A percentile compares a stretch with the other conserved stretches of the same genome.
phyloP scores from a whole-genome alignment of 2,113 vertebrate genomes.

The Archilochus colubris region DNA sequence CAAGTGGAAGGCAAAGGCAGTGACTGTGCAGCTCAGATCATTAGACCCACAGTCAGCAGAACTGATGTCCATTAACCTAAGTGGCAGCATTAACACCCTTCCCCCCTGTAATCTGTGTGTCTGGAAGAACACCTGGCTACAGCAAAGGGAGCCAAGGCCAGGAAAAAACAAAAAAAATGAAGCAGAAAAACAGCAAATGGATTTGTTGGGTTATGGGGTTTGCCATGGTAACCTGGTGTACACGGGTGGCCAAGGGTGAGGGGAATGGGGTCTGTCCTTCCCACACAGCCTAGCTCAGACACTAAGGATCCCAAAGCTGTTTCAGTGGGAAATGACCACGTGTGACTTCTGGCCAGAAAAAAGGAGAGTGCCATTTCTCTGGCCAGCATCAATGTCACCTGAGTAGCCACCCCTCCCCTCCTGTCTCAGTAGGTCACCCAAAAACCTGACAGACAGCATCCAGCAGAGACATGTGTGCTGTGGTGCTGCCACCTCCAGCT shows the following conservation, averaged over 20 bases:
- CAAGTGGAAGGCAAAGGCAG: slow-evolving; percentile 35
- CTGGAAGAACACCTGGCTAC: slow-evolving; percentile 14
- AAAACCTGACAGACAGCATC: slow-evolving; percentile 11
- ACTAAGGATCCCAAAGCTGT: background rate
- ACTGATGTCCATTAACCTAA: slow-evolving; percentile 49
- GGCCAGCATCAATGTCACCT: background rate
- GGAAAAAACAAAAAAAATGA: background rate
- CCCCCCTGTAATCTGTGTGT: background rate
- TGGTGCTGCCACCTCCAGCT: background rate
- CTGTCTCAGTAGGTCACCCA: background rate
- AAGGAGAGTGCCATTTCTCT: background rate
- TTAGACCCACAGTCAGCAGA: slow-evolving; percentile 47
- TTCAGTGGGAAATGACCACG: background rate
- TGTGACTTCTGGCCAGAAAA: background rate
- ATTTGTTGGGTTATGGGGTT: background rate
- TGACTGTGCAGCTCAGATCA: slow-evolving; percentile 32
- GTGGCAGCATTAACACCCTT: background rate
- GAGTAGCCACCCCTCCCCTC: background rate
- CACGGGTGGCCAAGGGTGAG: rapidly evolving
- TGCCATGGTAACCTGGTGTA: background rate
- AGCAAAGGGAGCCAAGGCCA: background rate
- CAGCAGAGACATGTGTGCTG: background rate
- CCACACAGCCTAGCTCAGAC: background rate
- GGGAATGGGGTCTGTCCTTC: background rate
- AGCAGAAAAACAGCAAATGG: background rate